Evolutionary conservation across 2,797 vertebrate species (phyloP).

Genomic region (Labroides dimidiatus): DNA sequence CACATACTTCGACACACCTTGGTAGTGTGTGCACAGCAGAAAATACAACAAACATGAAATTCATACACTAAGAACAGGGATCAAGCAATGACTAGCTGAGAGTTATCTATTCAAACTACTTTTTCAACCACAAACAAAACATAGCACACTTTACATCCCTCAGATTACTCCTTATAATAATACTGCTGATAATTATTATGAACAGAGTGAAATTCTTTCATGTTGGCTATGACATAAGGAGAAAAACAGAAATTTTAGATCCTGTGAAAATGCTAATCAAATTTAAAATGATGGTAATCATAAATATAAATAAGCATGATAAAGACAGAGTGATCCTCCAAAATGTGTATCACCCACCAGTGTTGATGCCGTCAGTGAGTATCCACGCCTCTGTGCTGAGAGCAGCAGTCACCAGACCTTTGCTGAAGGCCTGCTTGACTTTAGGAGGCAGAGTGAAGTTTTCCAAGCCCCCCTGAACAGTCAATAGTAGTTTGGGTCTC

Average conservation of each 20-base stretch:
- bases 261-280: too few species aligned
- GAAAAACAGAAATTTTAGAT: too few species aligned
- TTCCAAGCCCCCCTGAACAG: constrained; percentile 92
- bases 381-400: constrained; percentile 97
- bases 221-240: too few species aligned
- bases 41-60: constrained; percentile 9
- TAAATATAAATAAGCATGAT: neutral
- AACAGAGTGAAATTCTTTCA: constrained; percentile 1
- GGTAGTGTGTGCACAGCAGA: constrained; percentile 19
- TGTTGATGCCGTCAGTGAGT: constrained; percentile 94
- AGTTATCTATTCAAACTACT: neutral
- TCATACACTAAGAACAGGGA: neutral
- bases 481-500: constrained; percentile 93
- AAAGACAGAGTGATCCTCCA: neutral
- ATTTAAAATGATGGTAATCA: too few species aligned
- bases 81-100: neutral
- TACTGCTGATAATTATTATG: neutral
- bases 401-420: constrained; percentile 92
- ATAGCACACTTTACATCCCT: neutral
- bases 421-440: constrained; percentile 90
- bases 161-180: neutral
- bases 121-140: constrained; percentile 5
- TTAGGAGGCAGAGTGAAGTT: constrained; percentile 91
- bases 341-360: constrained; percentile 77
- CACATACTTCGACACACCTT: constrained; percentile 94